Base-by-base conservation (phyloP, 2,888 invertebrate genomes). In the Andrena bucephala region DNA sequence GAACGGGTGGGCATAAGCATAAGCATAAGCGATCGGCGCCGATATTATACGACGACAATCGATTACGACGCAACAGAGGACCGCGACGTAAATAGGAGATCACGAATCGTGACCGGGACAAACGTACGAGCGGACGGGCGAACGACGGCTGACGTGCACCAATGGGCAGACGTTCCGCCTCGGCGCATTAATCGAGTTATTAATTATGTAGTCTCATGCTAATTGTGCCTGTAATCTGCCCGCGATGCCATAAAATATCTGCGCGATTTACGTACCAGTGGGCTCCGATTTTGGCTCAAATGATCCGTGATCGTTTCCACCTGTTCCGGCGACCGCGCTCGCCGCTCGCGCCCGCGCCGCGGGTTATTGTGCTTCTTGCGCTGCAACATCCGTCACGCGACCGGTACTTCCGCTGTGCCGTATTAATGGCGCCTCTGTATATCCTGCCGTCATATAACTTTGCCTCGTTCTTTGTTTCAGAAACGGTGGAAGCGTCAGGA, bases 131-230 rank as follows among this genome's bases (percentile, higher is more conserved):
- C 54, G 48, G 24, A 65, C 71, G 57, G 67, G 31, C 54, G 65
- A 5, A 33, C 48, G 72, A 71, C 24, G 76, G 54, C 82, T 77
- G 84, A 87, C 84, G 81, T 66, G 87, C 87, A 87, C 85, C 88
- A 87, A 89, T 83, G 88, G 87, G 84, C 92, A 92, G 91, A 91
- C 93, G 92, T 92, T 93, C 87, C 92, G 93, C 92, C 89, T 91
- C 92, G 91, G 77, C 87, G 92, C 91, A 93, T 93, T 92, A 92
- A 93, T 93, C 91, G 87, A 87, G 89, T 91, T 89, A 94, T 93
- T 92, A 92, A 94, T 93, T 93, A 92, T 93, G 92, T 92, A 92
- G 92, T 92, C 91, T 90, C 87, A 92, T 91, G 91, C 91, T 93
- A 93, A 93, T 93, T 92, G 92, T 88, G 86, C 91, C 89, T 90